A percentile compares a stretch with the other conserved stretches of the same genome.
Evolutionary conservation across 2,113 vertebrate species (phyloP).

Genomic region (Varanus komodoensis): DNA sequence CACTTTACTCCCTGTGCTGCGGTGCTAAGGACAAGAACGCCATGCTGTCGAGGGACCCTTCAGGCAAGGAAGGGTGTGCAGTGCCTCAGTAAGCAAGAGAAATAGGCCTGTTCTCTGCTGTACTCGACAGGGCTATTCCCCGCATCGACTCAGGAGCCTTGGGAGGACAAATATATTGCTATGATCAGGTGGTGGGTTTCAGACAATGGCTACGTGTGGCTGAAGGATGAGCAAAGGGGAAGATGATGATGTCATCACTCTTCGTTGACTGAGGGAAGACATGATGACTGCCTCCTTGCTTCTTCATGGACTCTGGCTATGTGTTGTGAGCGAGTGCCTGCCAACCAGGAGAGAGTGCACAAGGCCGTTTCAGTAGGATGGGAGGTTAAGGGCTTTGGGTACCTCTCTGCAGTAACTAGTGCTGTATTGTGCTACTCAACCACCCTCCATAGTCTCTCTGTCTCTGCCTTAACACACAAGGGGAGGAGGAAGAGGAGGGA

Average conservation of each 20-base stretch:
- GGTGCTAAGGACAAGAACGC: neutral
- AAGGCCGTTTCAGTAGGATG: neutral
- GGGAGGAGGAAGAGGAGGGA: neutral
- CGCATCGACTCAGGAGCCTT: neutral
- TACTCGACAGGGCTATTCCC: neutral
- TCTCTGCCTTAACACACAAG: neutral
- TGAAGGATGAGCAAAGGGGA: constrained; percentile 4
- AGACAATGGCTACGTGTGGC: constrained; percentile 6
- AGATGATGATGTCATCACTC: neutral
- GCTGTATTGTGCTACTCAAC: too few relatives aligned
- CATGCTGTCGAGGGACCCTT: neutral
- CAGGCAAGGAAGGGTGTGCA: rapidly evolving
- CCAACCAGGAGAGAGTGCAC: neutral
- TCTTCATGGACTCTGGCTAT: neutral
- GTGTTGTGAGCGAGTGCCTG: neutral
- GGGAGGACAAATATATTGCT: neutral
- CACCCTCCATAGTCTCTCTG: neutral
- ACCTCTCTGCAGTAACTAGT: neutral
- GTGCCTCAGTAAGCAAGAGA: neutral
- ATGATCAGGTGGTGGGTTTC: neutral
- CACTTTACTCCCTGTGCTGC: rapidly evolving
- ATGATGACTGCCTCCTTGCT: neutral
- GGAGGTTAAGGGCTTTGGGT: neutral
- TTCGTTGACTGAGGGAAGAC: constrained; percentile 14
- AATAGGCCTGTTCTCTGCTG: neutral